These are phyloP conservation scores for Formica aserva DNA, from an alignment of 2,888 invertebrate species.

Conservation along the genomic window DNA sequence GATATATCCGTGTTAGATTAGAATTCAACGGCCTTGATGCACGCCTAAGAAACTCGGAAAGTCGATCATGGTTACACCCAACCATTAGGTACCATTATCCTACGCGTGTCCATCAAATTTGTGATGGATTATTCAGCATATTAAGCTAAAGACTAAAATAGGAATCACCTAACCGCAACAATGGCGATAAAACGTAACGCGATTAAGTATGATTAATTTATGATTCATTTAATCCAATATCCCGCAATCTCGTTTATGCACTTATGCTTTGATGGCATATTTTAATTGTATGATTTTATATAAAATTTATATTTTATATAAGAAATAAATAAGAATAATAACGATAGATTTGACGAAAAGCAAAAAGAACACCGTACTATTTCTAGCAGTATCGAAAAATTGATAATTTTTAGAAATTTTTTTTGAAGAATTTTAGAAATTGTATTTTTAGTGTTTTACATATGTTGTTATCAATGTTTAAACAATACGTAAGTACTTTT, in stretches of 20 bases:
- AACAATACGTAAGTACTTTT: too few species aligned
- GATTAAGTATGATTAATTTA: conserved; percentile 9
- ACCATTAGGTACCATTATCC: conserved; percentile 13
- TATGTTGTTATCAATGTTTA: too few species aligned
- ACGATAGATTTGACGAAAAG: neutral
- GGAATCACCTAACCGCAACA: neutral
- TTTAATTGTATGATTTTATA: neutral
- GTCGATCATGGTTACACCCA: conserved; percentile 41
- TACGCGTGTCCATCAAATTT: conserved; percentile 43
- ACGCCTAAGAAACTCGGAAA: conserved; percentile 38
- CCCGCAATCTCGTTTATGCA: neutral
- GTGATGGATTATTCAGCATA: conserved; percentile 30
- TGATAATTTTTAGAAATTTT: too few species aligned
- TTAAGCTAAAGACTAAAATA: conserved; percentile 20
- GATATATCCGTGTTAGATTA: conserved; percentile 40
- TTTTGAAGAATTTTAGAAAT: too few species aligned
- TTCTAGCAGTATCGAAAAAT: neutral
- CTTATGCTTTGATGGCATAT: neutral
- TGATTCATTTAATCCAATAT: neutral
- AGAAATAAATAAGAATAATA: neutral
- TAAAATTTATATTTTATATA: neutral
- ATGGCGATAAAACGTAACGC: neutral
- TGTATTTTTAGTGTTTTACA: too few species aligned
- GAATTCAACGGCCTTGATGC: conserved; percentile 49
- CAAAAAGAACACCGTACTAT: neutral